phyloP scores from a whole-genome alignment of 2,113 vertebrate species.

The Microcebus lehilahytsara region DNA sequence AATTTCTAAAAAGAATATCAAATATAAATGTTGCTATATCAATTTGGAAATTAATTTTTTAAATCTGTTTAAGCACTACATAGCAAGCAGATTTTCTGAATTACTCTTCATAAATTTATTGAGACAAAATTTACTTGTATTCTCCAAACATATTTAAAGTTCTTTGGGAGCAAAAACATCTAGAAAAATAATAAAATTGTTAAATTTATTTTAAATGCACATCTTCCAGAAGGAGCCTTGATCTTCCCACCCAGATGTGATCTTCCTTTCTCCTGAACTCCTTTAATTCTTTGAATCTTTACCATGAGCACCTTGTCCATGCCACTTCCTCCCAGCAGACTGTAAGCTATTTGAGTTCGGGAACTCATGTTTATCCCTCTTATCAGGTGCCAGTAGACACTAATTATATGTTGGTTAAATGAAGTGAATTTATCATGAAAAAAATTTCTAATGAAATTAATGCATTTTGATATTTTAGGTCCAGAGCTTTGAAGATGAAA shows the following conservation, averaged over 20 bases:
- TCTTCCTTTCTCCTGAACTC: neutral
- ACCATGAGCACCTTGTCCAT: neutral
- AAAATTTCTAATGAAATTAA: neutral
- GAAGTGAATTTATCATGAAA: conserved; percentile 21
- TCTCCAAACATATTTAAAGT: neutral
- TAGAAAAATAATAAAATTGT: neutral
- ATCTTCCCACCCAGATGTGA: neutral
- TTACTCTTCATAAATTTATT: neutral
- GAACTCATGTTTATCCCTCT: neutral
- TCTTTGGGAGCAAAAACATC: neutral
- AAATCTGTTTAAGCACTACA: neutral
- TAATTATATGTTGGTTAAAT: neutral
- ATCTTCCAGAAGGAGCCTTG: neutral
- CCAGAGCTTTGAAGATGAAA: conserved; percentile 84
- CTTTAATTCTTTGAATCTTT: neutral
- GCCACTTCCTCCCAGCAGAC: neutral
- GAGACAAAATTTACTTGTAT: conserved; percentile 9
- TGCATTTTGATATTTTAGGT: conserved; percentile 71
- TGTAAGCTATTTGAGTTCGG: neutral
- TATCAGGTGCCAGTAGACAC: neutral
- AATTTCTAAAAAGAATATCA: neutral
- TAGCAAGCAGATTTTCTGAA: conserved; percentile 28
- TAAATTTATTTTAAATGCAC: neutral
- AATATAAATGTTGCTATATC: neutral
- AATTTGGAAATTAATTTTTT: conserved; percentile 45